Conservation (phyloP, 1,140 invertebrate genomes). For the Geopemphigus sp. region DNA sequence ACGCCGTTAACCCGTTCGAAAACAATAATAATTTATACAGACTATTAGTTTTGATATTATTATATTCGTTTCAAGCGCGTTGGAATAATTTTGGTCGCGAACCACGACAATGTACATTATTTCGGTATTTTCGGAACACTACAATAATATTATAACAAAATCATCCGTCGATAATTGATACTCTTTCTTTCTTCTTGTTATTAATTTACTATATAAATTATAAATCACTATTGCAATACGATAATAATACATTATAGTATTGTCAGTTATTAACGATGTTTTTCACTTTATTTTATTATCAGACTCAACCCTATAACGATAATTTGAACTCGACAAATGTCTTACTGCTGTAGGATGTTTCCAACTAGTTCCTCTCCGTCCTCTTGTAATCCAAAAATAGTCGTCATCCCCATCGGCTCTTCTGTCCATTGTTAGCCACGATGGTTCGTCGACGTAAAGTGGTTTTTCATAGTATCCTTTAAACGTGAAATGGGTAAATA, state of each 20-base stretch:
- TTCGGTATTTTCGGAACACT: not conserved
- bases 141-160: slow-evolving; percentile 4
- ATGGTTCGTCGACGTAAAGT: slow-evolving; percentile 50
- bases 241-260: not conserved
- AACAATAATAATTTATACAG: slow-evolving; percentile 1
- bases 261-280: not conserved
- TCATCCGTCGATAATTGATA: too few species aligned
- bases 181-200: not conserved
- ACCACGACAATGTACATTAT: not conserved
- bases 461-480: slow-evolving; percentile 33
- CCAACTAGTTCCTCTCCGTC: slow-evolving; percentile 31
- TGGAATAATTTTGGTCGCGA: not conserved
- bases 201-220: slow-evolving; percentile 30
- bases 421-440: slow-evolving; percentile 51
- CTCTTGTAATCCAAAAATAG: slow-evolving; percentile 43
- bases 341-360: slow-evolving; percentile 2
- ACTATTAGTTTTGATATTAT: not conserved
- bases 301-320: slow-evolving; percentile 22
- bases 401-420: slow-evolving; percentile 34
- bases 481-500: not conserved
- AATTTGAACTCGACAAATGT: not conserved
- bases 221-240: slow-evolving; percentile 14
- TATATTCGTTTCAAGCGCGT: not conserved
- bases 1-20: slow-evolving; percentile 19
- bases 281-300: slow-evolving; percentile 38